These are phyloP conservation scores for Oceanites oceanicus DNA, from an alignment of 2,113 vertebrate species.

Conservation along the genomic window DNA sequence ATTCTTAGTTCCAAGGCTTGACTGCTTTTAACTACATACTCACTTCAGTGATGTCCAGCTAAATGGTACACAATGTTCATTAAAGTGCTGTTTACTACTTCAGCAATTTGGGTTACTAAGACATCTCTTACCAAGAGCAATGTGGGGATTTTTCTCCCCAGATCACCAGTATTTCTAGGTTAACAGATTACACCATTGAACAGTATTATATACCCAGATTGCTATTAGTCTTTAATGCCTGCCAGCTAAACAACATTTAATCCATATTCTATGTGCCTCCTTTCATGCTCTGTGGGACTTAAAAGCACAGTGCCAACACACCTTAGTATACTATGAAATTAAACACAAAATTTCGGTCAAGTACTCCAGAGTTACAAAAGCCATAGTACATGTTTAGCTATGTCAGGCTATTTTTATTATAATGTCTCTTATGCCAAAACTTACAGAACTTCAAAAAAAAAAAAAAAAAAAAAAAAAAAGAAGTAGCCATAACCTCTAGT, in stretches of 20 bases:
- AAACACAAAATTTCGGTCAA: background rate
- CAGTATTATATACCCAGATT: background rate
- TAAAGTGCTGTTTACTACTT: background rate
- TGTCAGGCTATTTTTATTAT: slow-evolving; percentile 19
- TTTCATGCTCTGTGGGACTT: background rate
- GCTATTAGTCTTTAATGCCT: background rate
- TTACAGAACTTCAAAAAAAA: background rate
- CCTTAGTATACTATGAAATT: background rate
- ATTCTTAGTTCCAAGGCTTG: background rate
- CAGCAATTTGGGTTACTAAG: background rate
- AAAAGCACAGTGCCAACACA: background rate
- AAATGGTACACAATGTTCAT: background rate
- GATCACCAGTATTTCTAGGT: background rate
- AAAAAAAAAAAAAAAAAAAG: too few species aligned
- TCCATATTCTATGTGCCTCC: background rate
- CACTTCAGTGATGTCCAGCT: background rate
- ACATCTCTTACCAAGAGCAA: background rate
- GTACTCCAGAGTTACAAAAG: background rate
- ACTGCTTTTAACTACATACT: background rate
- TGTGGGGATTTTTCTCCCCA: background rate
- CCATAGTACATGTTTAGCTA: background rate
- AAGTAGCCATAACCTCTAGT: slow-evolving; percentile 10
- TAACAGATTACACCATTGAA: background rate
- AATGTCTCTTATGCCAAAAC: background rate
- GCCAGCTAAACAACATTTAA: background rate